Base-by-base conservation (phyloP, 2,797 vertebrate genomes). In the Lindbergichthys nudifrons region DNA sequence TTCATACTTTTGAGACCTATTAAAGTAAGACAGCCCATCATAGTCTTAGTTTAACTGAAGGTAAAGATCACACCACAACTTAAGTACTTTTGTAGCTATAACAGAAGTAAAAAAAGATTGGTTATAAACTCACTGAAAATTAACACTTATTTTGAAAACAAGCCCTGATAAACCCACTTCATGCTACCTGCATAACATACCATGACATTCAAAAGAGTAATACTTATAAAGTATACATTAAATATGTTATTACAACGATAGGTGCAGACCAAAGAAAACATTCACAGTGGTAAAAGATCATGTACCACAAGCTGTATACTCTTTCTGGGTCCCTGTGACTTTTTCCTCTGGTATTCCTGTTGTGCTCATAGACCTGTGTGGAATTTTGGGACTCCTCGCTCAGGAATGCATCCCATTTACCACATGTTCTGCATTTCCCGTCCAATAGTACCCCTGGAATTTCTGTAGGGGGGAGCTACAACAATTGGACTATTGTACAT, bases 351-450 rank as follows among this genome's bases (percentile, higher is more conserved):
- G 56, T 46, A 30, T 71, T 63, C 57, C 11, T 56, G 32, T 47
- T 46, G 16, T 9, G 41, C 19, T 56, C 19, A 1, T 52, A 73
- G 19, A 48, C 14, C 41, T 39, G 15, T 61, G 53, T 54, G 66
- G 73, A 58, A 60, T 75, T 59, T 42, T 14, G 50, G 32, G 65
- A 47, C 36, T 23, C 51, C 30, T 5, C 57, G 66, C 72, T n/a
- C 66, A 73, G 43, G 69, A 76, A 19, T 65, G 26, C 26, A 36
- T 45, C 50, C 46, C 48, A 61, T 39, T 59, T 36, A 52, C n/a
- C 36, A 63, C 64, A 56, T 21, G 46, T 72, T 43, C 54, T 47
- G 18, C 30, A 15, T 53, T 36, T 36, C 32, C 32, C 8, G 16
- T 43, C 48, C 52, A 68, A 59, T 36, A 41, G 54, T 12, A 21